These are phyloP conservation scores for Capreolus pygargus DNA, from an alignment of 2,113 vertebrate species.

Conservation along the genomic window DNA sequence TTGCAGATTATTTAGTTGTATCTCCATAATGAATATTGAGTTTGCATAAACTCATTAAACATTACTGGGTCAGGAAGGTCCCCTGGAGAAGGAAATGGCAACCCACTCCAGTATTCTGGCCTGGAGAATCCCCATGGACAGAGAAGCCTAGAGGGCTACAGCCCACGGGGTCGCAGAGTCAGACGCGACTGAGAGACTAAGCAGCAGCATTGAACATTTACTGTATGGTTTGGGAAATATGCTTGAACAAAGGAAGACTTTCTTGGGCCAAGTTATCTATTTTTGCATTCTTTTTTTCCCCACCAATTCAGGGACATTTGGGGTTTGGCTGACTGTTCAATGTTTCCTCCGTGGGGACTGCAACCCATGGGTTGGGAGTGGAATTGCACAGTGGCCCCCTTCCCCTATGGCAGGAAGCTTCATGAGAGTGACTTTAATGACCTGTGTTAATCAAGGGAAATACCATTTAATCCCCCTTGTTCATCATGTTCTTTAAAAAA, in stretches of 20 bases:
- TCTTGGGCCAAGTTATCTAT: neutral
- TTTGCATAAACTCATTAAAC: neutral
- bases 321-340: neutral
- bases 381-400: too few relatives aligned
- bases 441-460: neutral
- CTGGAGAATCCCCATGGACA: neutral
- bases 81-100: neutral
- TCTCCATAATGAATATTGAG: neutral
- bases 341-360: neutral
- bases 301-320: neutral
- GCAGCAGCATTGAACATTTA: neutral
- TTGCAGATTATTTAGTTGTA: neutral
- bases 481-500: neutral
- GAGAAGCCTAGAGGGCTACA: neutral
- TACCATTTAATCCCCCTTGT: neutral
- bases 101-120: neutral
- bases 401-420: neutral
- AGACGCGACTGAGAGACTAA: neutral
- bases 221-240: neutral
- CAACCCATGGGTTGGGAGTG: rapidly evolving
- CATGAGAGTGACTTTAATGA: neutral
- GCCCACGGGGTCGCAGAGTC: neutral
- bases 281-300: neutral
- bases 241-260: neutral
- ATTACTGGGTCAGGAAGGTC: neutral